Evolutionary conservation across 1,140 invertebrate genomes (phyloP).

Genomic region (Aleiodes sp.): DNA sequence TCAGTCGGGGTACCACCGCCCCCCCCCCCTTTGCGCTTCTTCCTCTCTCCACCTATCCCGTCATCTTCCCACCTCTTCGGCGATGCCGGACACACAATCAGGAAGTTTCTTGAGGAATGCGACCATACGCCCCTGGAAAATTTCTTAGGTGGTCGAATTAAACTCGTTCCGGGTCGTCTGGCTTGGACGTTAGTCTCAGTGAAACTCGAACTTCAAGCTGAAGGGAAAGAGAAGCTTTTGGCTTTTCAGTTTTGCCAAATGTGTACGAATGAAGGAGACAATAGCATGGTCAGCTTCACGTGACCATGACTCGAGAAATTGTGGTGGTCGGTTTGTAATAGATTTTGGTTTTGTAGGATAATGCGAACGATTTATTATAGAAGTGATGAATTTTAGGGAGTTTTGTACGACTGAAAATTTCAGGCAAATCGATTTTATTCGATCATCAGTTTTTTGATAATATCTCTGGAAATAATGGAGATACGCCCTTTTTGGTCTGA

Average conservation of each 20-base stretch:
- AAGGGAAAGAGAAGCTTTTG: slow-evolving; percentile 10
- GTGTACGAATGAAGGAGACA: slow-evolving; percentile 5
- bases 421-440: too few species aligned
- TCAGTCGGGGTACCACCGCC: slow-evolving; percentile 45
- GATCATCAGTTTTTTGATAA: too few species aligned
- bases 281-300: slow-evolving; percentile 11
- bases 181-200: not conserved
- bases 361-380: not conserved
- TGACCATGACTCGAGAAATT: not conserved
- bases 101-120: slow-evolving; percentile 55
- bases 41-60: not conserved
- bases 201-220: slow-evolving; percentile 7
- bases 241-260: slow-evolving; percentile 14
- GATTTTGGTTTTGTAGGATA: not conserved
- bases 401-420: too few species aligned
- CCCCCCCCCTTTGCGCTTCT: not conserved
- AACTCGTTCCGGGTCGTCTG: slow-evolving; percentile 44
- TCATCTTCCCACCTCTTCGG: not conserved
- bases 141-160: slow-evolving; percentile 55
- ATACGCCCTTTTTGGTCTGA: too few species aligned
- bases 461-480: too few species aligned
- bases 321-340: not conserved
- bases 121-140: slow-evolving; percentile 42
- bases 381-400: not conserved
- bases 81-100: slow-evolving; percentile 52